A percentile compares a stretch with the other conserved stretches of the same genome.
Conservation (phyloP, 2,113 vertebrate genomes). For the Todiramphus chloris region DNA sequence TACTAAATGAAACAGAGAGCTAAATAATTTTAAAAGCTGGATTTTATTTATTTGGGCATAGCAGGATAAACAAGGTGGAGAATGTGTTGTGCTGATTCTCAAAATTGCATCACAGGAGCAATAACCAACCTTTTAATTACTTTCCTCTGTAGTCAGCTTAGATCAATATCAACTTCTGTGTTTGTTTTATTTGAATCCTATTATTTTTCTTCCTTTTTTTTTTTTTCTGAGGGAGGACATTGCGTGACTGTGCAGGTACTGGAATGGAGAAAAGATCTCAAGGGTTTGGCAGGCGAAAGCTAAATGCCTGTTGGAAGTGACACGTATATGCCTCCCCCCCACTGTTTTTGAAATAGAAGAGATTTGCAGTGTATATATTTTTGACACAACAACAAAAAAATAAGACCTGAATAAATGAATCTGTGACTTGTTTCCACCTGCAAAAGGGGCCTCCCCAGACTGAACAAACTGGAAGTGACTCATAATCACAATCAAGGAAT, state of each 20-base stretch:
- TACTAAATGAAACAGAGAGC: neutral
- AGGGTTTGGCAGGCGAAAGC: constrained; percentile 30
- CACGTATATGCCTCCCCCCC: neutral
- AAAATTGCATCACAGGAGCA: constrained; percentile 62
- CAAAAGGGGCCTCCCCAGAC: neutral
- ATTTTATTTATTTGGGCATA: constrained; percentile 41
- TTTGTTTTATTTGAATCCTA: constrained; percentile 35
- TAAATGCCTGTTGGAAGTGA: neutral
- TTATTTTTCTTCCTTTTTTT: neutral
- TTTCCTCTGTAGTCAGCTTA: constrained; percentile 60
- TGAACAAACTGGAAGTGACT: constrained; percentile 11
- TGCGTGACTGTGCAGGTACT: constrained; percentile 49
- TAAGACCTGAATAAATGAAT: neutral
- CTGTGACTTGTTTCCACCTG: constrained; percentile 4
- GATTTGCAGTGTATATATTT: neutral
- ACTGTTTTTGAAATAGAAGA: constrained; percentile 4
- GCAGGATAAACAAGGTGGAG: constrained; percentile 25
- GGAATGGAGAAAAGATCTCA: constrained; percentile 2
- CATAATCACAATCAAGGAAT: neutral
- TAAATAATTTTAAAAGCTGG: constrained; percentile 34
- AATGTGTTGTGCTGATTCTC: constrained; percentile 45
- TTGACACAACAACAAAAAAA: constrained; percentile 11
- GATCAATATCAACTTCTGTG: constrained; percentile 49
- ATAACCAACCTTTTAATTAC: constrained; percentile 65
- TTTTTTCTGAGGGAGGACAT: constrained; percentile 5